phyloP scores from a whole-genome alignment of 64 coral and sea anemone genomes.

The Hydrozoanthus tunicans region DNA sequence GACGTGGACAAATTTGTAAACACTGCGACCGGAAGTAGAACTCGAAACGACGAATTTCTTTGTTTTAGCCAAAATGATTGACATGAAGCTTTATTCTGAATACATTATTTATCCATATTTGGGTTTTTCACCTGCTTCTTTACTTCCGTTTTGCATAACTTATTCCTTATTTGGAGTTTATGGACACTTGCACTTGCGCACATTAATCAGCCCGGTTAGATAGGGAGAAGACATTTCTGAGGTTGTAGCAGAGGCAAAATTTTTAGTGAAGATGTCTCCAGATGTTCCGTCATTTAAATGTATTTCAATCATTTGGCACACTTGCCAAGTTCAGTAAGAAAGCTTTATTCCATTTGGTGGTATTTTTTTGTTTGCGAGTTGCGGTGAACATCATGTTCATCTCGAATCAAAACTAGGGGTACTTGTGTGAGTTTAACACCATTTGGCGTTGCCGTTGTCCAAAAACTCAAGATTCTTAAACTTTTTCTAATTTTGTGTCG shows the following conservation, averaged over 20 bases:
- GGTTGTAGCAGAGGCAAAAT: slow-evolving; percentile 8
- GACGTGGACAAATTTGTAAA: slow-evolving; percentile 55
- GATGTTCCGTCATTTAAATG: background rate
- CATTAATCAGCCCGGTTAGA: background rate
- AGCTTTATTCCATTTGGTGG: background rate
- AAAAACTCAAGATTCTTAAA: slow-evolving; percentile 5
- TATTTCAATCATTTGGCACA: background rate
- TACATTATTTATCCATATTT: slow-evolving; percentile 50
- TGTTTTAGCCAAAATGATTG: slow-evolving; percentile 40
- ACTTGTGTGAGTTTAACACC: background rate
- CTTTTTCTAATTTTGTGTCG: background rate
- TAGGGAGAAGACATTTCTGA: slow-evolving; percentile 24
- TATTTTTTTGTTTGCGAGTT: background rate
- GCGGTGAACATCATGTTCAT: background rate
- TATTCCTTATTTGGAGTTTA: slow-evolving; percentile 54
- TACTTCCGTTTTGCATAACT: slow-evolving; percentile 42
- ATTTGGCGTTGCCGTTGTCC: background rate
- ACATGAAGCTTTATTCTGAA: background rate
- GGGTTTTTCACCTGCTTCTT: slow-evolving; percentile 40
- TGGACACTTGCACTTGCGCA: slow-evolving; percentile 56
- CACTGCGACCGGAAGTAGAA: slow-evolving; percentile 10
- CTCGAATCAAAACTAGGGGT: slow-evolving; percentile 33
- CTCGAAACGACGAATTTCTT: slow-evolving; percentile 4
- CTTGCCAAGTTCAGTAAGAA: background rate
- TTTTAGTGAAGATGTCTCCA: slow-evolving; percentile 18